These are phyloP conservation scores for Microtus pennsylvanicus DNA, from an alignment of 2,113 vertebrate genomes.

Conservation along the genomic window DNA sequence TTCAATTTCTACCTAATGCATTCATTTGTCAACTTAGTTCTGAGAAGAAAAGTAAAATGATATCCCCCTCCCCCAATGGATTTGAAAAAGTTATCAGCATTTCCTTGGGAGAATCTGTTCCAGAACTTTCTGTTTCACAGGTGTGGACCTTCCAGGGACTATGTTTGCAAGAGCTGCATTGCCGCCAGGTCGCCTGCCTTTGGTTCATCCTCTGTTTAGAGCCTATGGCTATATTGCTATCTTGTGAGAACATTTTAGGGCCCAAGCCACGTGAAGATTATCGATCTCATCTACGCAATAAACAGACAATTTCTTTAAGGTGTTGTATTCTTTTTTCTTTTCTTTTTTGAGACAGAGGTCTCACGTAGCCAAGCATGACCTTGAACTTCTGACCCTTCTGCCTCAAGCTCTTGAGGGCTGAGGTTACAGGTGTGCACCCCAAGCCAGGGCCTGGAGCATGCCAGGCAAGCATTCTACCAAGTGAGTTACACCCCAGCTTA, in stretches of 20 bases:
- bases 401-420: not conserved
- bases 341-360: not conserved
- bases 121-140: conserved; percentile 47
- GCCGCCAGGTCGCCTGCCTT: not conserved
- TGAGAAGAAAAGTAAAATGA: conserved; percentile 44
- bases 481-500: not conserved
- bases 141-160: conserved; percentile 15
- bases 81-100: conserved; percentile 34
- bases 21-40: conserved; percentile 13
- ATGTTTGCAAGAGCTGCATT: conserved; percentile 27
- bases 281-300: not conserved
- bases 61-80: not conserved
- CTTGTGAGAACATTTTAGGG: not conserved
- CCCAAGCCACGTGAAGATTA: not conserved
- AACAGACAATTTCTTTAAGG: not conserved
- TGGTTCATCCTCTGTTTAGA: not conserved
- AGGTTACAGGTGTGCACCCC: not conserved
- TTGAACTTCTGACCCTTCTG: not conserved
- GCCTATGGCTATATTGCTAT: not conserved
- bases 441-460: not conserved
- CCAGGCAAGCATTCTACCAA: not conserved
- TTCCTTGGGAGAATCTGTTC: conserved; percentile 29
- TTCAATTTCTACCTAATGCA: conserved; percentile 32
- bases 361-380: not conserved
- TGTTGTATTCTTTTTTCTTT: too few species aligned